Evolutionary conservation across 2,797 vertebrate species (phyloP).

Genomic region (Anabas testudineus): DNA sequence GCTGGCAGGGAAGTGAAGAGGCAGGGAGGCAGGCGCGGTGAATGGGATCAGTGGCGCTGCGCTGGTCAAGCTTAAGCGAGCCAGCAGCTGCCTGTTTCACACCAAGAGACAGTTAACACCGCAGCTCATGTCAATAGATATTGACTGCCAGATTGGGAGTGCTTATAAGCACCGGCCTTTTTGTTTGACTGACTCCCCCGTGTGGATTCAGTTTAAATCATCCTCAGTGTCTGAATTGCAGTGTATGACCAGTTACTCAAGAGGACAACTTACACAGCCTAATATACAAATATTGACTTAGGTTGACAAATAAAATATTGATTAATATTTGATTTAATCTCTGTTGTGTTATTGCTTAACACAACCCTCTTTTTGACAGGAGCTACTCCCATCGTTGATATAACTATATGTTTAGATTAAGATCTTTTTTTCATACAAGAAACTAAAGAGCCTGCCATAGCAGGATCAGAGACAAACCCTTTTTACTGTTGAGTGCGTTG

Average conservation of each 20-base stretch:
- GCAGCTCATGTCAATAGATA: conserved; percentile 79
- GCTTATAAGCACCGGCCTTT: conserved; percentile 66
- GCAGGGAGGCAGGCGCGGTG: conserved; percentile 60
- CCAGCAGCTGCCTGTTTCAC: conserved; percentile 76
- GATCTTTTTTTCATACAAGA: conserved; percentile 62
- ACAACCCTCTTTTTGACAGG: conserved; percentile 56
- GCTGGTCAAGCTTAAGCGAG: conserved; percentile 74
- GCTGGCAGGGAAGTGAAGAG: conserved; percentile 60
- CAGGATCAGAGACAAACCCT: conserved; percentile 78
- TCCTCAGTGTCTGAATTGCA: conserved; percentile 60
- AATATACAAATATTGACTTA: conserved; percentile 51
- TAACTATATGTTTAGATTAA: conserved; percentile 52
- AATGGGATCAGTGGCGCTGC: conserved; percentile 78
- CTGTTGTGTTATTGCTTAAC: conserved; percentile 49
- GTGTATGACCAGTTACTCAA: conserved; percentile 52
- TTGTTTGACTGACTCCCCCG: conserved; percentile 67
- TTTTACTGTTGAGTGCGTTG: conserved; percentile 80
- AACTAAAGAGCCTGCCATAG: conserved; percentile 67
- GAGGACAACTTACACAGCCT: conserved; percentile 35
- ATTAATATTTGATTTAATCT: conserved; percentile 60
- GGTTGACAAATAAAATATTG: too few relatives aligned
- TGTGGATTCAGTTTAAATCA: conserved; percentile 75
- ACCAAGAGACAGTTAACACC: conserved; percentile 75
- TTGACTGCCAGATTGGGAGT: conserved; percentile 76
- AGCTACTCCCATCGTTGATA: conserved; percentile 63